Base-by-base conservation (phyloP, 1,140 invertebrate species). In the Bombus huntii region DNA sequence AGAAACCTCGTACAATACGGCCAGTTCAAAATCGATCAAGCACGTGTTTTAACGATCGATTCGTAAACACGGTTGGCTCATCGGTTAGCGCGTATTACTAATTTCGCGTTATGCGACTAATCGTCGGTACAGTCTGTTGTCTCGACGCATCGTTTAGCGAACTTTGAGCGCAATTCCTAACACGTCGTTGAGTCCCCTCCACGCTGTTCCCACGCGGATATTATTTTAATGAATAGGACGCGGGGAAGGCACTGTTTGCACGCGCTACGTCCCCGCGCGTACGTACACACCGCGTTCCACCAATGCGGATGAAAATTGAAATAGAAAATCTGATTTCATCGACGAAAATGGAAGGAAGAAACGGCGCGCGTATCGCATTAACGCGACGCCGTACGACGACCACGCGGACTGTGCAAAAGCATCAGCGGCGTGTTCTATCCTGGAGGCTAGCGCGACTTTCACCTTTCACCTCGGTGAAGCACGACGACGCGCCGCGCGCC, bases 401-500 rank as follows among this genome's bases (percentile, higher is more conserved):
- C 18, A 8, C 22, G 70, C 78, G 34, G 25, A 59, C 25, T 8
- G 37, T 42, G 25, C 68, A 44, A 22, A 57, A 15, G 15, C 53
- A 68, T 28, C 2, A 39, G 37, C 37, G 5, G 12, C 44, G 47
- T 34, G 42, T 72, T 37, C 34, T n/a, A 83, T n/a, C 34, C 39
- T 39, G 18, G 65, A 75, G 72, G 31, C 73, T 81, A 83, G 62
- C 83, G 87, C 90, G 89, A 94, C 94, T 95, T 95, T 95, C 94
- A 95, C 94, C 94, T 95, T 95, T 95, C 94, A 92, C 94, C 93
- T 95, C 90, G 85, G 81, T 53, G 81, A 77, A 89, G 89, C 91
- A 93, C 89, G 92, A 93, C 87, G 47, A 53, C 18, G 22, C 18
- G 18, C 47, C 1, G 47, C 47, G 93, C 93, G 84, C 72, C 87